Base-by-base conservation (phyloP, 1,140 invertebrate genomes). In the Branchinecta lynchi region DNA sequence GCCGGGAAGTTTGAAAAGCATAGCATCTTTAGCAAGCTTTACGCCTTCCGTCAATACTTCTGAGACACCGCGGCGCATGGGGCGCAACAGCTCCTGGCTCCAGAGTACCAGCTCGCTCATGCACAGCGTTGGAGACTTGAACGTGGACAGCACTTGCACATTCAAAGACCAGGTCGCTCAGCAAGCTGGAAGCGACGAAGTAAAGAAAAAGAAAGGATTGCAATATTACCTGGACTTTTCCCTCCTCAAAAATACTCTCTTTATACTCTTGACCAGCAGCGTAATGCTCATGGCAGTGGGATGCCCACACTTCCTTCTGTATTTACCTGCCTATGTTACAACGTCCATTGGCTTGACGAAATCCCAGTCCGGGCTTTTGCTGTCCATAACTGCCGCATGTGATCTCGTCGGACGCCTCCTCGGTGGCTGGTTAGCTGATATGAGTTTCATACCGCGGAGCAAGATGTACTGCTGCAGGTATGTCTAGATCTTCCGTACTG, bases 201-300 rank as follows among this genome's bases (percentile, higher is more conserved):
- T 74, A 69, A 70, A 67, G 8, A 74, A 73, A 9, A 72, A 43
- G 15, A 12, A 43, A 15, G 10, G 46, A 12, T 44, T 67, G 7
- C 77, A 80, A 15, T 66, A n/a, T 71, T 87, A 87, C 74, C 77
- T 88, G 51, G 86, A 88, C 74, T 78, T 87, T 1, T 83, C 83
- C 0, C 78, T 88, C 6, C 77, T 88, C 17, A 83, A 84, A 73
- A 84, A 86, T 65, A 82, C 84, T 67, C 82, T 83, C n/a, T 89
- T 89, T 73, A 83, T 87, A 45, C 78, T 87, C 71, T 83, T 89
- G 77, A 86, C 86, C 70, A 79, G 84, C 3, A 87, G 86, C 7
- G 87, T 88, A 9, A 86, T 83, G 7, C 78, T 88, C 3, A 88
- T 88, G 85, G 87, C 86, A 0, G 85, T 86, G 7, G 87, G 86